Evolutionary conservation across 2,113 vertebrate genomes (phyloP).

Genomic region (Sarotherodon lohbergeri): DNA sequence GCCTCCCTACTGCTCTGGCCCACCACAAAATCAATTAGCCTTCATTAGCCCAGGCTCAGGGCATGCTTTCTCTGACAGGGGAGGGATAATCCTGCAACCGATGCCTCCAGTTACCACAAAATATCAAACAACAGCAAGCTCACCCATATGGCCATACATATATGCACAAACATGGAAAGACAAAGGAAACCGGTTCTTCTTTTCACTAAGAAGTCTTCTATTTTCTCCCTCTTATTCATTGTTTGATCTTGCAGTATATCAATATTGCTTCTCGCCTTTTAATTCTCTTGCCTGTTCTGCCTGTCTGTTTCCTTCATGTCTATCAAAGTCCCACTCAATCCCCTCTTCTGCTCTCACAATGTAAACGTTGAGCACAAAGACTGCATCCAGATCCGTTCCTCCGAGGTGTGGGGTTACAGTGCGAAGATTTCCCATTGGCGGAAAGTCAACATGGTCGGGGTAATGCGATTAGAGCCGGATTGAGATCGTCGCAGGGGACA

Average conservation of each 20-base stretch:
- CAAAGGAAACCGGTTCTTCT: not conserved
- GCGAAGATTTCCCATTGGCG: conserved; percentile 74
- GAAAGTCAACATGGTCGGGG: conserved; percentile 73
- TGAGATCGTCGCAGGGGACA: conserved; percentile 68
- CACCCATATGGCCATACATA: not conserved
- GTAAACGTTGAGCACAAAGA: conserved; percentile 48
- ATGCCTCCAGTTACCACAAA: conserved; percentile 49
- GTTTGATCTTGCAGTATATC: conserved; percentile 29
- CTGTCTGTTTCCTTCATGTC: conserved; percentile 46
- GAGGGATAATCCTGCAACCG: conserved; percentile 46
- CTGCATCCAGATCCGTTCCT: conserved; percentile 49
- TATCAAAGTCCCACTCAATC: conserved; percentile 55
- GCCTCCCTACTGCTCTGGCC: conserved; percentile 81
- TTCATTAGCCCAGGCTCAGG: conserved; percentile 83
- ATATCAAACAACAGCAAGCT: conserved; percentile 22
- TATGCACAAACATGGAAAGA: not conserved
- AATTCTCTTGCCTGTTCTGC: conserved; percentile 5
- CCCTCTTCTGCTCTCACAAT: conserved; percentile 23
- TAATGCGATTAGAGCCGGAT: conserved; percentile 77
- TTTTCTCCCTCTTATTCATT: not conserved
- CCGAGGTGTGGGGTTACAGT: conserved; percentile 75
- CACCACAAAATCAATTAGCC: conserved; percentile 96
- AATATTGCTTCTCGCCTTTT: conserved; percentile 43
- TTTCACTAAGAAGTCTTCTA: conserved; percentile 12
- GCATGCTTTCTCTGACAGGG: conserved; percentile 46